Conservation (phyloP, 2,113 vertebrate species). For the Ellobius talpinus region DNA sequence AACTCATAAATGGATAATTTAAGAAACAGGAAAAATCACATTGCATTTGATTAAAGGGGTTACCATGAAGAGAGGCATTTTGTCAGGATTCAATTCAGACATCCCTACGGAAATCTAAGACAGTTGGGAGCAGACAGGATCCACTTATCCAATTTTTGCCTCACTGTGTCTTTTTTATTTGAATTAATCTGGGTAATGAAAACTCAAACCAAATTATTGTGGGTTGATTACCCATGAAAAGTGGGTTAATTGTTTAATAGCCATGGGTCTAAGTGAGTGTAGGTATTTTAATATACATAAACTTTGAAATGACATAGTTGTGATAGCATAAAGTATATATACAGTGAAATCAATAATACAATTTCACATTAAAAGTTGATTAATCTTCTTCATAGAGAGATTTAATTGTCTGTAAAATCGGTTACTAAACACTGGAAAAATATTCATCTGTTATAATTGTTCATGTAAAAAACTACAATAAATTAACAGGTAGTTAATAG, state of each 20-base stretch:
- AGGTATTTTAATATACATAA: constrained; percentile 81
- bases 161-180: constrained; percentile 82
- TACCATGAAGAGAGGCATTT: constrained; percentile 70
- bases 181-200: constrained; percentile 86
- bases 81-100: constrained; percentile 81
- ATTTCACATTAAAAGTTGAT: constrained; percentile 83
- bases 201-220: constrained; percentile 84
- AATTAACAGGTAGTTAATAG: constrained; percentile 66
- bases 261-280: constrained; percentile 78
- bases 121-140: constrained; percentile 80
- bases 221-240: constrained; percentile 86
- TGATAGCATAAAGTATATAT: constrained; percentile 74
- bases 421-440: constrained; percentile 80
- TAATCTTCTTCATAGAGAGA: constrained; percentile 80
- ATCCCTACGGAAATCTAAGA: constrained; percentile 80
- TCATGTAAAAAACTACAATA: constrained; percentile 35
- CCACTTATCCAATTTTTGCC: constrained; percentile 84
- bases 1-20: constrained; percentile 68
- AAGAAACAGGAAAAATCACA: constrained; percentile 64
- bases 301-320: constrained; percentile 79
- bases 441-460: constrained; percentile 78
- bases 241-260: constrained; percentile 85
- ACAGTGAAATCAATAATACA: constrained; percentile 79
- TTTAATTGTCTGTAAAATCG: constrained; percentile 86
- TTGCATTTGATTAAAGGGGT: constrained; percentile 64